Conservation (phyloP, 2,113 vertebrate genomes). For the Petroica traversi region DNA sequence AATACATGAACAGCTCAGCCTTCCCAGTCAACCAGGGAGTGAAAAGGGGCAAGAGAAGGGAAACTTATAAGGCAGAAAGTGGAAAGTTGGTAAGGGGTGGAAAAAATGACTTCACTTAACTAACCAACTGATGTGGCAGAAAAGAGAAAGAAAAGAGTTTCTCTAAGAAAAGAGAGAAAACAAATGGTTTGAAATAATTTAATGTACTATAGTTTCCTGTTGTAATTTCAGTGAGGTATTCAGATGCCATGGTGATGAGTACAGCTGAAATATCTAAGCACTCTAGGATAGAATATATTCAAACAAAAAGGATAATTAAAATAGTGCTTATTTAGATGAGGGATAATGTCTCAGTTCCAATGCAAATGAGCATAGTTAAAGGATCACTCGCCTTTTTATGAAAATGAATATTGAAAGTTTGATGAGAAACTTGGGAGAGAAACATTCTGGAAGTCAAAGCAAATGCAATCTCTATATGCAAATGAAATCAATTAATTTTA, state of each 20-base stretch:
- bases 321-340: slow-evolving; percentile 61
- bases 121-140: background rate
- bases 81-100: background rate
- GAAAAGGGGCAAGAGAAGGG: background rate
- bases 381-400: slow-evolving; percentile 51
- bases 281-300: slow-evolving; percentile 39
- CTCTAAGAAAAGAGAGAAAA: background rate
- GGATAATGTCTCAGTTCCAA: slow-evolving; percentile 57
- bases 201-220: background rate
- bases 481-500: slow-evolving; percentile 76
- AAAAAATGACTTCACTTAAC: background rate
- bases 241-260: slow-evolving; percentile 8
- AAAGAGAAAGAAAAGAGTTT: background rate
- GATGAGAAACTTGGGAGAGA: slow-evolving; percentile 66
- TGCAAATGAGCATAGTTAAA: slow-evolving; percentile 68
- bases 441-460: slow-evolving; percentile 68
- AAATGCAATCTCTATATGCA: slow-evolving; percentile 71
- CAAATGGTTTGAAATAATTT: background rate
- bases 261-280: slow-evolving; percentile 15
- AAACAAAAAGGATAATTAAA: slow-evolving; percentile 65
- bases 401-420: slow-evolving; percentile 70
- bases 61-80: slow-evolving; percentile 18
- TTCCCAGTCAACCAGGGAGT: background rate
- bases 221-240: slow-evolving; percentile 16
- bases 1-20: background rate